A percentile compares a stretch with the other conserved stretches of the same genome.
phyloP scores from a whole-genome alignment of 2,113 vertebrate species.

The Scalopus aquaticus region DNA sequence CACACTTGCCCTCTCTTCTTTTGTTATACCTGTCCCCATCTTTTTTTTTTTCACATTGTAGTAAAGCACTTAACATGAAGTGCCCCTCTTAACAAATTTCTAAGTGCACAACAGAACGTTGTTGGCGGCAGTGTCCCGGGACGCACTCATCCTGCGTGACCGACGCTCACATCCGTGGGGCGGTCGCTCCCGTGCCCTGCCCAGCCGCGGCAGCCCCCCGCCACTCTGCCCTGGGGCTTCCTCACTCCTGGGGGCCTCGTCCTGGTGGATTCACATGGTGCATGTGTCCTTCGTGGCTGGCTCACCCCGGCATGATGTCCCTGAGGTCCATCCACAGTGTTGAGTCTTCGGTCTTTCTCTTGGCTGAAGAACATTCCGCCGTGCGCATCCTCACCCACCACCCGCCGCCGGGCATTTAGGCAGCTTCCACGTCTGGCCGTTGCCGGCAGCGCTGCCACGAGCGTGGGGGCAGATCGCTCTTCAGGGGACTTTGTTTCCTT shows the following conservation, averaged over 20 bases:
- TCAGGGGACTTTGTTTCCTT: background rate
- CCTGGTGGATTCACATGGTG: no score
- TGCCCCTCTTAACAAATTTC: background rate
- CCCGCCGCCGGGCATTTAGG: accelerated
- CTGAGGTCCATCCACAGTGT: accelerated
- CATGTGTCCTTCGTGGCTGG: accelerated
- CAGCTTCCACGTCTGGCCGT: background rate
- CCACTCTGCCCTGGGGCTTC: background rate
- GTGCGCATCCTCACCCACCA: accelerated
- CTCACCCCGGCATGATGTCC: accelerated
- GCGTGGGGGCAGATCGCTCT: no score
- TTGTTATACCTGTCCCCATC: no score
- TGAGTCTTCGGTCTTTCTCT: accelerated
- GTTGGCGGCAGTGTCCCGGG: no score
- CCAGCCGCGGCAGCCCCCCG: no score
- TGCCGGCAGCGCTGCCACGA: no score
- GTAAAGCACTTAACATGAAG: background rate
- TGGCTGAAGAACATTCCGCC: accelerated
- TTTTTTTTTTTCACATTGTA: background rate
- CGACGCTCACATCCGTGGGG: no score
- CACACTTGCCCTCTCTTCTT: no score
- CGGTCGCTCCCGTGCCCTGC: no score
- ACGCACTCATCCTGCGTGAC: no score
- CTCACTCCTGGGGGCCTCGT: no score
- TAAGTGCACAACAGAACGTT: background rate